phyloP scores from a whole-genome alignment of 2,113 vertebrate genomes.

The Aviceda subcristata region DNA sequence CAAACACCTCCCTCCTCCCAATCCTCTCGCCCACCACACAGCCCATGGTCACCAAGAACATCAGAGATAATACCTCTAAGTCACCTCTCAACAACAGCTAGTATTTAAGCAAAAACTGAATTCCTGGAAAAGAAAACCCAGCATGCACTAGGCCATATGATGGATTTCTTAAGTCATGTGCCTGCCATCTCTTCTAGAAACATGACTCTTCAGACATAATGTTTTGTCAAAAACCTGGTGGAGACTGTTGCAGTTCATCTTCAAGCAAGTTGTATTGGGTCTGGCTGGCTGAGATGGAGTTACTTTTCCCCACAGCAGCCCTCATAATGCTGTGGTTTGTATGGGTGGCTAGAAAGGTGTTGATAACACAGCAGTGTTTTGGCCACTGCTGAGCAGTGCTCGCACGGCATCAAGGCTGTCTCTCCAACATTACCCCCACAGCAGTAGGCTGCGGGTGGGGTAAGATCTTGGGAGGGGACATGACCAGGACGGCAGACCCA shows the following conservation, averaged over 20 bases:
- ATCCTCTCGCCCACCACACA: too few species aligned
- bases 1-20: too few species aligned
- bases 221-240: not conserved
- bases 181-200: not conserved
- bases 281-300: not conserved
- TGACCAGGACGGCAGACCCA: too few species aligned
- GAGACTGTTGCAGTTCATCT: not conserved
- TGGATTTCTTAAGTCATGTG: not conserved
- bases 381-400: too few species aligned
- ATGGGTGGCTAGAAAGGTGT: not conserved
- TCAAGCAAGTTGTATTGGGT: not conserved
- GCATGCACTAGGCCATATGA: not conserved
- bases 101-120: not conserved
- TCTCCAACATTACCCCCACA: too few species aligned
- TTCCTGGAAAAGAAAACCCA: not conserved
- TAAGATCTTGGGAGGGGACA: too few species aligned
- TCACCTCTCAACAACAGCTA: not conserved
- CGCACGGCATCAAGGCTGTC: too few species aligned
- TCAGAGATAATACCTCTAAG: not conserved
- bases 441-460: too few species aligned
- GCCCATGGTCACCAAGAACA: not conserved
- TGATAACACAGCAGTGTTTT: not conserved
- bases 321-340: not conserved
- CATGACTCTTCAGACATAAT: rapidly evolving
- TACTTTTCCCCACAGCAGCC: not conserved